Percentiles rank a stretch among this genome's conserved stretches.
phyloP scores from a whole-genome alignment of 2,797 vertebrate genomes.

The Cynodonichthys magdalenae region DNA sequence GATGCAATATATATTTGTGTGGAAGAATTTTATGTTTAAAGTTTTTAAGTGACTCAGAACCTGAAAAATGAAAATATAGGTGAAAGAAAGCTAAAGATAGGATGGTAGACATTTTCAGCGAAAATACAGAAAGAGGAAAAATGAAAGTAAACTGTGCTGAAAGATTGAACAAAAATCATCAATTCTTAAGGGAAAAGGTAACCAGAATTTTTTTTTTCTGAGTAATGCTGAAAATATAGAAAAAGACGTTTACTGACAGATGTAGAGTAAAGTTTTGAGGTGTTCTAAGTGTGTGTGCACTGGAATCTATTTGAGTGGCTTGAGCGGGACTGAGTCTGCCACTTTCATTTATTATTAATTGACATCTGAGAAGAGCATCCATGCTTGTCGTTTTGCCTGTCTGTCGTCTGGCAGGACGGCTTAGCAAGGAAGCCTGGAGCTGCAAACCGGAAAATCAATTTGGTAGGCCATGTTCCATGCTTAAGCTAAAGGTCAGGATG shows the following conservation, averaged over 20 bases:
- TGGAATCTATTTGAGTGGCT: slow-evolving; percentile 21
- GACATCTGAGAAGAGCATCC: slow-evolving; percentile 41
- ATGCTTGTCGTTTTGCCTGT: slow-evolving; percentile 10
- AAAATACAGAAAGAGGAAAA: slow-evolving; percentile 8
- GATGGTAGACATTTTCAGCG: slow-evolving; percentile 3
- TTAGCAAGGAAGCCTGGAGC: slow-evolving; percentile 42
- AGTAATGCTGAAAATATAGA: slow-evolving; percentile 1
- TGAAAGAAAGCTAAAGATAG: slow-evolving; percentile 6
- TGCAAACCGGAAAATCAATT: slow-evolving; percentile 70
- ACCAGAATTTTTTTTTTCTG: slow-evolving; percentile 20
- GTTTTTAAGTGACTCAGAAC: background rate
- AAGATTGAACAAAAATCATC: slow-evolving; percentile 2
- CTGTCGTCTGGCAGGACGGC: slow-evolving; percentile 32
- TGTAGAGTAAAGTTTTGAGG: slow-evolving; percentile 27
- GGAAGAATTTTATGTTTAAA: background rate
- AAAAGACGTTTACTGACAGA: slow-evolving; percentile 24
- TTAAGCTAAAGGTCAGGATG: slow-evolving; percentile 59
- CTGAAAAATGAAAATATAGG: background rate
- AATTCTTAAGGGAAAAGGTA: background rate
- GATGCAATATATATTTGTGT: background rate
- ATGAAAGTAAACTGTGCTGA: background rate
- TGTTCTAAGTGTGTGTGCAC: slow-evolving; percentile 8
- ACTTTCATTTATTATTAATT: slow-evolving; percentile 56
- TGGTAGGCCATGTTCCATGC: slow-evolving; percentile 32
- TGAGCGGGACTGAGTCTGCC: slow-evolving; percentile 27